Base-by-base conservation (phyloP, 2,113 vertebrate species). In the Turnix velox region DNA sequence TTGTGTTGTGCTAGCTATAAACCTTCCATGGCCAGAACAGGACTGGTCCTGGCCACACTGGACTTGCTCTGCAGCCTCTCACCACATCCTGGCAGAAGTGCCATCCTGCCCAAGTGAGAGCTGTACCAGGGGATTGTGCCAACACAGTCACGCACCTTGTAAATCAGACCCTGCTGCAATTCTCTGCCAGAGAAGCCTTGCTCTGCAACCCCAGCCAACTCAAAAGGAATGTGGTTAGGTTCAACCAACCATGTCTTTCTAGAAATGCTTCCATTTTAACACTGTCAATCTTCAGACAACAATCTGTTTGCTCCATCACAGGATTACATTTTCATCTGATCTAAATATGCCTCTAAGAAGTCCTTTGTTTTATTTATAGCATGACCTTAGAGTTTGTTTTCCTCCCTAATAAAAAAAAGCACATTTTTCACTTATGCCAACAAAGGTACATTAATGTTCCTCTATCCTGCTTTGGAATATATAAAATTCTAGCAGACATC, bases 241-340 rank as follows among this genome's bases (percentile, higher is more conserved):
- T 74, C 51, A 66, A 9, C 30, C 63, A 58, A n/a, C 39, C 40
- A 9, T 8, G 37, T 12, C 80, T 25, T 68, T 9, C 27, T 11
- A 51, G 16, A 94, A 94, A 92, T 69, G 78, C 55, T 62, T 61
- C 7, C 14, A 7, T 87, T 84, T 75, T 88, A 75, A 81, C 0
- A 1, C 84, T 69, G 80, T 75, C 86, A 63, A 11, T 87, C 87
- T 79, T 61, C 42, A 85, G 61, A 58, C 57, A 85, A 61, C 13
- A 45, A 83, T 40, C 54, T n/a, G 85, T 59, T 30, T 74, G 46
- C 74, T 93, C 83, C 76, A 68, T 63, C 69, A 68, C 0, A 4
- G 61, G 68, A 96, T 48, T 81, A 31, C 12, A 52, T 57, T 84
- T 78, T 61, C 86, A 45, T 81, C 88, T 81, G 52, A 90, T 78